Evolutionary conservation across 2,888 invertebrate species (phyloP).

Genomic region (Alentia gelatinosa): DNA sequence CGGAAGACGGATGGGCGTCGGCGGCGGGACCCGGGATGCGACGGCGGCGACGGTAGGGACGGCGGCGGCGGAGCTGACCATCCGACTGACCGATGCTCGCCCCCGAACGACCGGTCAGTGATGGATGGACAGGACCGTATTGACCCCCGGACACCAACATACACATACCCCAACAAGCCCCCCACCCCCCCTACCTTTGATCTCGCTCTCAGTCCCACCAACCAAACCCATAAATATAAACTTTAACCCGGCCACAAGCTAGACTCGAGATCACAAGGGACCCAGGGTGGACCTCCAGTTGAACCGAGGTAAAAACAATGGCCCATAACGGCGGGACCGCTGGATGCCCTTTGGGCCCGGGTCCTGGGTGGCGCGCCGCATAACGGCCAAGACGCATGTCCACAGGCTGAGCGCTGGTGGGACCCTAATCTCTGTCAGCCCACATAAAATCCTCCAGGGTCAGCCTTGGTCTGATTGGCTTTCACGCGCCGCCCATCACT

Average conservation of each 20-base stretch:
- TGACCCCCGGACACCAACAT: not conserved
- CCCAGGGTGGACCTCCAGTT: not conserved
- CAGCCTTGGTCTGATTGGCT: not conserved
- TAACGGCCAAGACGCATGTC: not conserved
- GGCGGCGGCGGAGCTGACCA: not conserved
- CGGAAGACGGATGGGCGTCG: conserved; percentile 4
- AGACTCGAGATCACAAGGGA: not conserved
- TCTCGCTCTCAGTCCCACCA: not conserved
- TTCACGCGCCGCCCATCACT: not conserved
- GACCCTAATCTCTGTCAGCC: not conserved
- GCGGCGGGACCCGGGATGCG: not conserved
- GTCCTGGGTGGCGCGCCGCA: not conserved
- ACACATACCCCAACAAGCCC: not conserved
- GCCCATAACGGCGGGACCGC: not conserved
- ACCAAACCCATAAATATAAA: conserved; percentile 21
- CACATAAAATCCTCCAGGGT: not conserved
- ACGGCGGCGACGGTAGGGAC: not conserved
- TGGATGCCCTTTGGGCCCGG: not conserved
- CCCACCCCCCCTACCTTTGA: too few relatives aligned
- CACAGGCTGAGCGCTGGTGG: not conserved
- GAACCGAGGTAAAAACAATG: not conserved
- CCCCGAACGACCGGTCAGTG: not conserved
- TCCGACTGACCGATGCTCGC: not conserved
- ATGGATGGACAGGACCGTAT: not conserved
- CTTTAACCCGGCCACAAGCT: not conserved